Conservation (phyloP, 2,113 vertebrate genomes). For the Salvator merianae region DNA sequence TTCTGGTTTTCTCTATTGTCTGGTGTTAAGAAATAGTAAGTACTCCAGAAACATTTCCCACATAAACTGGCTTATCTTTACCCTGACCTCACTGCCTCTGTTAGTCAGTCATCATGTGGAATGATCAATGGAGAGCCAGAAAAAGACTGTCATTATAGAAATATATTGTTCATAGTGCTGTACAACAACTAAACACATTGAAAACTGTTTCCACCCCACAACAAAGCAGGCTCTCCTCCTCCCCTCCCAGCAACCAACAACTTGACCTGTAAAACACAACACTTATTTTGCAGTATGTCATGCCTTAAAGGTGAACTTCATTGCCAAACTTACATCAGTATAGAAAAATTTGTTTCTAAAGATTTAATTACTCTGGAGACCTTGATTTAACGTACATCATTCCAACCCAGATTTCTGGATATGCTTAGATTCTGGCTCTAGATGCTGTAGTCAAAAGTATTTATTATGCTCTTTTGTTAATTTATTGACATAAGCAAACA, state of each 20-base stretch:
- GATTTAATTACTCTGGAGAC: conserved; percentile 56
- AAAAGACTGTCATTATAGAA: too few species aligned
- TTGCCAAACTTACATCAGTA: conserved; percentile 74
- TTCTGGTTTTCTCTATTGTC: not conserved
- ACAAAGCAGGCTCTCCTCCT: conserved; percentile 35
- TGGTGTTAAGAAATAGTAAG: too few species aligned
- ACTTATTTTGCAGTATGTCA: conserved; percentile 40
- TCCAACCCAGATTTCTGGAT: conserved; percentile 65
- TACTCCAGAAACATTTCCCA: not conserved
- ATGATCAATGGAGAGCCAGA: not conserved
- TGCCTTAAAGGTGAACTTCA: conserved; percentile 74
- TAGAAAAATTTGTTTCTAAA: conserved; percentile 72
- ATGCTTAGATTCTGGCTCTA: conserved; percentile 27
- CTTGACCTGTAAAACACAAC: conserved; percentile 64
- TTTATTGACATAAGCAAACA: conserved; percentile 34
- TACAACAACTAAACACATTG: too few species aligned
- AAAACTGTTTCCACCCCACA: conserved; percentile 18
- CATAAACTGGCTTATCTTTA: not conserved
- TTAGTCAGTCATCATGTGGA: not conserved
- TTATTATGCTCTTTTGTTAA: conserved; percentile 34
- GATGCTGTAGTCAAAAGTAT: conserved; percentile 38
- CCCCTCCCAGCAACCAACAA: conserved; percentile 61
- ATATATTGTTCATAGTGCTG: too few species aligned
- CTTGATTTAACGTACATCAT: conserved; percentile 57
- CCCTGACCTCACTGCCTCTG: not conserved